Conservation (phyloP, 37 sponge, comb jelly and placozoan species). For the Oopsacas minuta region DNA sequence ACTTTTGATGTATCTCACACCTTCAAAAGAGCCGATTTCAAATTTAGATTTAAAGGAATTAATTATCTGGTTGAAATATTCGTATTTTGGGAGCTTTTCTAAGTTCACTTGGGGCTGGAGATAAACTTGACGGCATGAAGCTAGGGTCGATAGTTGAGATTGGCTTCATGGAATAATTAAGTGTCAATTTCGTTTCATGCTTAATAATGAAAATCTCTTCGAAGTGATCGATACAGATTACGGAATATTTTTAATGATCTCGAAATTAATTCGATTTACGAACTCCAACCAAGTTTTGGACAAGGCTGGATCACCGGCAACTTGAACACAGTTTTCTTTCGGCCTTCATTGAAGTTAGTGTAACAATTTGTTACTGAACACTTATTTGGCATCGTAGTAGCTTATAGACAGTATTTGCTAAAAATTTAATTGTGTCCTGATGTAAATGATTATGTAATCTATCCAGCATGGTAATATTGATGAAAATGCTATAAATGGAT, state of each 20-base stretch:
- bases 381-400: not conserved
- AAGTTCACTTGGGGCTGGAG: not conserved
- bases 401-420: no score
- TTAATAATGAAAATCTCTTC: slow-evolving; percentile 10
- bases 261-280: not conserved
- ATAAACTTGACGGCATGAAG: not conserved
- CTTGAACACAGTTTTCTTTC: slow-evolving; percentile 11
- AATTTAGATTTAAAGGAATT: not conserved
- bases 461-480: no score
- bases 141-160: not conserved
- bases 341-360: slow-evolving; percentile 14
- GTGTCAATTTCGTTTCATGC: slow-evolving; percentile 11
- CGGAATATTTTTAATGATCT: not conserved
- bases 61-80: slow-evolving; percentile 8
- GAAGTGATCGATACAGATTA: slow-evolving; percentile 12
- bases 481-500: no score
- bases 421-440: no score
- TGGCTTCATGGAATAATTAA: slow-evolving; percentile 1
- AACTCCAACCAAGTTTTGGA: not conserved
- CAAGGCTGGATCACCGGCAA: slow-evolving; percentile 10
- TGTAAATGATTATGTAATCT: no score
- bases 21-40: not conserved
- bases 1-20: not conserved
- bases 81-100: slow-evolving; percentile 2
- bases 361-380: slow-evolving; percentile 12